Conservation (phyloP, 2,888 invertebrate species). For the Papilio protenor region DNA sequence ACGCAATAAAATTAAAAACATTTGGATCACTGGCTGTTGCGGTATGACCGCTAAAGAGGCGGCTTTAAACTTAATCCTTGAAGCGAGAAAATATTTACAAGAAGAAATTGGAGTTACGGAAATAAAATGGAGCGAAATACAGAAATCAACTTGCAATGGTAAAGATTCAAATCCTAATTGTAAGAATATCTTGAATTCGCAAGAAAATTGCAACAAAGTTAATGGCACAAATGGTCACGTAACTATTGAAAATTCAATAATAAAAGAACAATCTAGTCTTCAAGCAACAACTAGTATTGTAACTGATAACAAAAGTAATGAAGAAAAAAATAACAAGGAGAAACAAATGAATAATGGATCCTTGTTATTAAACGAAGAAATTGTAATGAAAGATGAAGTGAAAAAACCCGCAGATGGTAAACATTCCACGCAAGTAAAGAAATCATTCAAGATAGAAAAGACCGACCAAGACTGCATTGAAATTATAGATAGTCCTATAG, state of each 20-base stretch:
- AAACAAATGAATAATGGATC: not conserved
- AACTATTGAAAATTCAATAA: not conserved
- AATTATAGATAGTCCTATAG: constrained; percentile 34
- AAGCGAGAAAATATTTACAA: constrained; percentile 89
- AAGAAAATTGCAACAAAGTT: not conserved
- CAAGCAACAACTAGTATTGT: not conserved
- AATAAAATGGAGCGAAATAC: constrained; percentile 85
- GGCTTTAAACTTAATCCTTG: constrained; percentile 89
- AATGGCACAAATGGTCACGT: constrained; percentile 5
- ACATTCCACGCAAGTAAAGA: not conserved
- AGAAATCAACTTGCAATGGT: constrained; percentile 37
- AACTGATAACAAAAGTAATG: not conserved
- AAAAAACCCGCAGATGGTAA: not conserved
- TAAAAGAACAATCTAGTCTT: not conserved
- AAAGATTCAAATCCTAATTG: constrained; percentile 9
- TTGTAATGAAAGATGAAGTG: not conserved
- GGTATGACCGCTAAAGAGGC: constrained; percentile 93
- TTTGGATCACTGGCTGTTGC: constrained; percentile 92
- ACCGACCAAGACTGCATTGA: not conserved
- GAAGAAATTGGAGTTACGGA: constrained; percentile 89
- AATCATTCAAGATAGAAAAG: not conserved
- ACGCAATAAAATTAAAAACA: constrained; percentile 87
- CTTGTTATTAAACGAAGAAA: not conserved
- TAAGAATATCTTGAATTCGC: not conserved
- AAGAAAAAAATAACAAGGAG: not conserved